phyloP scores from a whole-genome alignment of 2,797 vertebrate genomes.

The Paedocypris micromegethes region DNA sequence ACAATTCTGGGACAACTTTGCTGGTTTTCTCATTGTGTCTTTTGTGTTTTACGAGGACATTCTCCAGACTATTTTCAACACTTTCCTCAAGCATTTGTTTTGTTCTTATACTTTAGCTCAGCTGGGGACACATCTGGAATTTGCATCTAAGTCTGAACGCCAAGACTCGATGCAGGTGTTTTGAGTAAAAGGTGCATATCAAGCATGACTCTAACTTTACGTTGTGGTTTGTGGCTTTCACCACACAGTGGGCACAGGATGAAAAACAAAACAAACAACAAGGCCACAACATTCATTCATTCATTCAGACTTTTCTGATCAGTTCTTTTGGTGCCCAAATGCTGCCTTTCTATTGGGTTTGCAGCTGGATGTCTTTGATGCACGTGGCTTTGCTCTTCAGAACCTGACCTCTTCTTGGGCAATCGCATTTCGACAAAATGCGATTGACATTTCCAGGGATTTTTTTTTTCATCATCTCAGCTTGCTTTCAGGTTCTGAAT shows the following conservation, averaged over 20 bases:
- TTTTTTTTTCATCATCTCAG: conserved; percentile 24
- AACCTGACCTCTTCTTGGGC: conserved; percentile 24
- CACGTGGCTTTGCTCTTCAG: conserved; percentile 16
- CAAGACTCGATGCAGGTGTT: conserved; percentile 58
- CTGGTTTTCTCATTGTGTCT: conserved; percentile 39
- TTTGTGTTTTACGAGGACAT: conserved; percentile 43
- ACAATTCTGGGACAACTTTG: conserved; percentile 15
- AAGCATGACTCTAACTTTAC: conserved; percentile 38
- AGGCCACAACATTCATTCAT: background rate
- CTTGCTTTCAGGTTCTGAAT: conserved; percentile 15
- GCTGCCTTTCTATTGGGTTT: background rate
- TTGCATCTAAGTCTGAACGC: conserved; percentile 46
- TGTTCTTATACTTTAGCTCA: conserved; percentile 39
- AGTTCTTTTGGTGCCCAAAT: background rate
- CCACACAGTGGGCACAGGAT: background rate
- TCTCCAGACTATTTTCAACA: conserved; percentile 49
- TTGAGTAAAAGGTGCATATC: conserved; percentile 45
- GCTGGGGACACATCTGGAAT: conserved; percentile 56
- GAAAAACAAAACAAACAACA: conserved; percentile 1
- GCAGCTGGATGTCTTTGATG: conserved; percentile 9
- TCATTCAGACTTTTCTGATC: background rate
- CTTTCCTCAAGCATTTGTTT: conserved; percentile 27
- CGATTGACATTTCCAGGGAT: conserved; percentile 31
- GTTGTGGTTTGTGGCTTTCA: conserved; percentile 9
- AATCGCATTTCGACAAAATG: conserved; percentile 21